Conservation (phyloP, 2,888 invertebrate species). For the Beris chalybata region DNA sequence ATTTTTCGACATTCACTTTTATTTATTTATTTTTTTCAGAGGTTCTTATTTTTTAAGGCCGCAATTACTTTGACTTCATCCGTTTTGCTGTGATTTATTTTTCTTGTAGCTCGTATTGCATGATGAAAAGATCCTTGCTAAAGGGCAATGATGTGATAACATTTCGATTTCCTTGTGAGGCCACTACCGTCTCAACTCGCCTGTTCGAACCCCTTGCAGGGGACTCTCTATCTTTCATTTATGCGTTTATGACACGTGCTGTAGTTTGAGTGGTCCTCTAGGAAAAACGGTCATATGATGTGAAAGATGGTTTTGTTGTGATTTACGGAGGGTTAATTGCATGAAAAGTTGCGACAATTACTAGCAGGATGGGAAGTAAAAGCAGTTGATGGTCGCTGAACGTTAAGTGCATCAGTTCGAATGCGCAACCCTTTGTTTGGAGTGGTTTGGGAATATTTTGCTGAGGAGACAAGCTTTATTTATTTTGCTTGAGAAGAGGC, state of each 20-base stretch:
- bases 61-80: neutral
- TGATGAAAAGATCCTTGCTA: conserved; percentile 17
- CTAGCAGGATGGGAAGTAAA: conserved; percentile 7
- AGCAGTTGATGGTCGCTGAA: neutral
- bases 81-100: conserved; percentile 31
- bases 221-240: neutral
- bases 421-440: too few species aligned
- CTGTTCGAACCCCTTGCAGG: neutral
- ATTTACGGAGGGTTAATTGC: conserved; percentile 37
- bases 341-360: conserved; percentile 25
- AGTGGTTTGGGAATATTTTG: too few species aligned
- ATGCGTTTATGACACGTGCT: conserved; percentile 17
- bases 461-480: too few species aligned
- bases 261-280: conserved; percentile 23
- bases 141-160: conserved; percentile 33
- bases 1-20: conserved; percentile 30
- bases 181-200: neutral
- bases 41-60: neutral
- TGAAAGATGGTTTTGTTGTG: conserved; percentile 36
- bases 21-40: conserved; percentile 26
- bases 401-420: too few species aligned
- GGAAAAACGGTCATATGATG: conserved; percentile 25
- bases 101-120: conserved; percentile 8
- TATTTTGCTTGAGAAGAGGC: too few species aligned
- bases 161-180: conserved; percentile 24